Percentiles rank a stretch among this genome's conserved stretches.
Conservation (phyloP, 2,888 invertebrate species). For the Theretra japonica region DNA sequence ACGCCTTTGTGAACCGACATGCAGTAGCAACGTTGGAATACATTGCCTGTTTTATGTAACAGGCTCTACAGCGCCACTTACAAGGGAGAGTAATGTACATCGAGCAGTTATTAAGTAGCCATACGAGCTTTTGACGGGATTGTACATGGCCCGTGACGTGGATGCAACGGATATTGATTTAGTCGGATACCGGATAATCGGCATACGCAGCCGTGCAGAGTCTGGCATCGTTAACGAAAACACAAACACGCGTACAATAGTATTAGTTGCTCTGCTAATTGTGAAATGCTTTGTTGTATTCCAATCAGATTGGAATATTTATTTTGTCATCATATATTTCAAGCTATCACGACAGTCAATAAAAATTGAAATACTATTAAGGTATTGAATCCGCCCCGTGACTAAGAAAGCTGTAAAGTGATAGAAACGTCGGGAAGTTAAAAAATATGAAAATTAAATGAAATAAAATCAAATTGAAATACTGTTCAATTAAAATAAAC, state of each 20-base stretch:
- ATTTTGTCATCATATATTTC: neutral
- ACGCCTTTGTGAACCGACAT: neutral
- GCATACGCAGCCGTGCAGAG: neutral
- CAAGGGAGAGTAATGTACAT: neutral
- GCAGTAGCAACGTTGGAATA: neutral
- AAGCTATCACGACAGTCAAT: too few relatives aligned
- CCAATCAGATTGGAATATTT: neutral
- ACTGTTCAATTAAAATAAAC: too few relatives aligned
- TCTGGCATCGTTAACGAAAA: neutral
- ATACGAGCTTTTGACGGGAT: neutral
- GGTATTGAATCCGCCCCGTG: too few relatives aligned
- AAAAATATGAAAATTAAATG: too few relatives aligned
- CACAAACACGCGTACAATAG: neutral
- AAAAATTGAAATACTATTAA: too few relatives aligned
- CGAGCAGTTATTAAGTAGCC: constrained; percentile 6
- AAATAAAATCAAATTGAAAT: too few relatives aligned
- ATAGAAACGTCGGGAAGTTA: too few relatives aligned
- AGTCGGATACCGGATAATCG: constrained; percentile 5
- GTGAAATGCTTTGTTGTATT: neutral
- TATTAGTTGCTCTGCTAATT: neutral
- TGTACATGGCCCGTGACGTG: neutral
- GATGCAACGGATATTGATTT: constrained; percentile 18
- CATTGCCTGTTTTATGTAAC: neutral
- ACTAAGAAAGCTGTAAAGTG: too few relatives aligned
- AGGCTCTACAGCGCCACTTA: neutral